These are phyloP conservation scores for Hyalella azteca DNA, from an alignment of 2,888 invertebrate genomes.

Conservation along the genomic window DNA sequence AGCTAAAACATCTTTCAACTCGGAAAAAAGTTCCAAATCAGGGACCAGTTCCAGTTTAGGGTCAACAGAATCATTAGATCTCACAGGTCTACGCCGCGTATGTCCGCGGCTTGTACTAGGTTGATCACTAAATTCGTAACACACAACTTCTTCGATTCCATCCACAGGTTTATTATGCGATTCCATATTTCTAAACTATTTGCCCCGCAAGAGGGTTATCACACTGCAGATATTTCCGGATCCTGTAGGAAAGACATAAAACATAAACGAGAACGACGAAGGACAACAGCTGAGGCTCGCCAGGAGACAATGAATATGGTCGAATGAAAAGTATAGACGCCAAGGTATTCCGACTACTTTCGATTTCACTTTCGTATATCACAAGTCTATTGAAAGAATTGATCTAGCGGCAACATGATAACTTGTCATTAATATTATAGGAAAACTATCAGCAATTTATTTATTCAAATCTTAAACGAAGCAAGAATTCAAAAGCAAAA, in stretches of 20 bases:
- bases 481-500: no score
- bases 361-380: no score
- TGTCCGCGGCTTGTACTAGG: neutral
- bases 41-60: neutral
- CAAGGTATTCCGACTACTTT: neutral
- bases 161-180: neutral
- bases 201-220: neutral
- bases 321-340: neutral
- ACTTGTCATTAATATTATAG: no score
- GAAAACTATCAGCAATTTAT: no score
- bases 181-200: neutral
- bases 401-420: no score
- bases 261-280: neutral
- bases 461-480: no score
- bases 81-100: neutral
- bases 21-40: constrained; percentile 47
- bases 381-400: no score
- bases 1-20: constrained; percentile 51
- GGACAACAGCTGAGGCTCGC: neutral
- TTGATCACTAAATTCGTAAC: neutral
- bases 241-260: neutral
- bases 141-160: constrained; percentile 26
- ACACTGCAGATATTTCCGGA: neutral
- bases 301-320: constrained; percentile 3
- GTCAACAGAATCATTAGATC: neutral